phyloP scores from a whole-genome alignment of 1,140 invertebrate genomes.

The Carposina sasakii region DNA sequence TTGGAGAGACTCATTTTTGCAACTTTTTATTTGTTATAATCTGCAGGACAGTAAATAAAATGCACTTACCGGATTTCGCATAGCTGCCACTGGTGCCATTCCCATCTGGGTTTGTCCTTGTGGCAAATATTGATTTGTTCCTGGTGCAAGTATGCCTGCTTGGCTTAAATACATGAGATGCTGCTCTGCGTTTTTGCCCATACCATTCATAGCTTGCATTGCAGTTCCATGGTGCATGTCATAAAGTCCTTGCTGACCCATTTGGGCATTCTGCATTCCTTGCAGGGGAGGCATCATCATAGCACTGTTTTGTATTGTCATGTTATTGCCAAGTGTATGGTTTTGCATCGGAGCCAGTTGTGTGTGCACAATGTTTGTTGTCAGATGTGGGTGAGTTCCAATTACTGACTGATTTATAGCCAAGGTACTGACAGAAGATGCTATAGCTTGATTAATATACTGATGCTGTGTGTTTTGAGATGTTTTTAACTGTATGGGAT shows the following conservation, averaged over 20 bases:
- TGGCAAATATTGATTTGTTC: conserved; percentile 77
- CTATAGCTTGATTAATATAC: conserved; percentile 71
- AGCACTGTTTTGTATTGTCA: conserved; percentile 58
- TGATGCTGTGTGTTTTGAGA: conserved; percentile 74
- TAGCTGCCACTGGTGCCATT: conserved; percentile 72
- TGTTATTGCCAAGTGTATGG: conserved; percentile 56
- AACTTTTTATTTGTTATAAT: not conserved
- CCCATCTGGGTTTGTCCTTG: conserved; percentile 75
- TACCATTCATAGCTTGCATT: conserved; percentile 73
- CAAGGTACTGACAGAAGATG: conserved; percentile 72
- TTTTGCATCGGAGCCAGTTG: conserved; percentile 66
- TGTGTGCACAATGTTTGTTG: conserved; percentile 68
- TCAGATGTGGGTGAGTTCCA: conserved; percentile 62
- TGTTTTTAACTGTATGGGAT: conserved; percentile 57
- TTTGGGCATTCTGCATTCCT: conserved; percentile 61
- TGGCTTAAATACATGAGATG: conserved; percentile 80
- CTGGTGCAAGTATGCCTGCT: conserved; percentile 76
- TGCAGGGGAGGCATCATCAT: conserved; percentile 63
- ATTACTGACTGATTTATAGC: conserved; percentile 76
- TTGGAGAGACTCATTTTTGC: no score
- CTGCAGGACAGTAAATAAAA: no score
- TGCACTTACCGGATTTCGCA: conserved; percentile 73
- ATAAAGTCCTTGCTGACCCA: conserved; percentile 69
- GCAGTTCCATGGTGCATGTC: conserved; percentile 70
- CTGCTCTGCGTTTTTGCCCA: conserved; percentile 75